Evolutionary conservation across 2,113 vertebrate species (phyloP), one percentile per base, ranked within the genome.

Genomic region (Calonectris borealis): DNA sequence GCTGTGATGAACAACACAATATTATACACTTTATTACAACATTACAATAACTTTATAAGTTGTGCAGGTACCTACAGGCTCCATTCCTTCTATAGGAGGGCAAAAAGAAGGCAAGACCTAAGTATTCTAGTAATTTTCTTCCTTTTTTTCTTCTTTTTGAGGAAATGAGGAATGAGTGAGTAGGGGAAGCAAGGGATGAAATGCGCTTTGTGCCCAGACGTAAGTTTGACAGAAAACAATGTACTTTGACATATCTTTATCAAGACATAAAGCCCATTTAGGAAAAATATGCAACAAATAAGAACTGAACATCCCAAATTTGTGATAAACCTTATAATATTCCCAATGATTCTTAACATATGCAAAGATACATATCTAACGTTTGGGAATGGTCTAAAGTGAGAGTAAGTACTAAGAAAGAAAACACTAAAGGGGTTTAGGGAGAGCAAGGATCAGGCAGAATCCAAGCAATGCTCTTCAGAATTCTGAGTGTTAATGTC

Each of bases 181-280:
- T 42, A 72, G 32, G 13, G 7, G 5, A 86, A 79, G 26, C 12
- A 84, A 69, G 6, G 27, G 21, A 32, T 32, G 3, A 94, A 65
- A 81, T 8, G 2, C 0, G 0, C n/a, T 71, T 81, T 51, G 11
- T 60, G 13, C 0, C 0, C 11, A 49, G 17, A 26, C 66, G 62
- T 68, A 77, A 61, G 14, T 69, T 73, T 42, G 31, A 83, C 2
- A 2, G 54, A 40, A 87, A 73, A 7, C 24, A 72, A 65, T 11
- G 16, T 44, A 51, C 9, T 72, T 54, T 49, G 27, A 15, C 17
- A 9, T 52, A 46, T n/a, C 36, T 85, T 82, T 61, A 54, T 38
- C 31, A 60, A 49, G 12, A 71, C 7, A 48, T 49, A 49, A 66
- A 58, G 24, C 15, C 27, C 21, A 11, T 58, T 51, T 42, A n/a